Base-by-base conservation (phyloP, 2,888 invertebrate species). In the Iphiclides podalirius region DNA sequence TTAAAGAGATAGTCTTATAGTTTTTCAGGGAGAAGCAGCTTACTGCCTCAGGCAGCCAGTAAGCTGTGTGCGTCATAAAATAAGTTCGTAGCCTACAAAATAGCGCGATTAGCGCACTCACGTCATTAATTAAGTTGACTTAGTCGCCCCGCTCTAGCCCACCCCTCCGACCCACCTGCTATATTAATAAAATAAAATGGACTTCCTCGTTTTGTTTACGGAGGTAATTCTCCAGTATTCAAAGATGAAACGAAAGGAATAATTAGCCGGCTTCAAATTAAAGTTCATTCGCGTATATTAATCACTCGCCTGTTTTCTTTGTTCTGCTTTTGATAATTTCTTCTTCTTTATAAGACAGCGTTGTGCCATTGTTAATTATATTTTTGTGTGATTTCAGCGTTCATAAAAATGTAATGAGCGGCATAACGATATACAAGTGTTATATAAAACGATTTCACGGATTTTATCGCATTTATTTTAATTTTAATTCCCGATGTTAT, bases 151-250 rank as follows among this genome's bases (percentile, higher is more conserved):
- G 41, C 40, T 47, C 26, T 41, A 41, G 36, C 41, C 47, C 17
- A 13, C 34, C 14, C 15, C 40, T 37, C 41, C 36, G 31, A 49
- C 34, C 43, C 49, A 49, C 49, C 49, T 49, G 48, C 42, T 43
- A 39, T 49, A 49, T 49, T 49, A 49, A 49, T 49, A 44, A 38
- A 49, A 49, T 38, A 49, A 39, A 49, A 49, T 44, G 43, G 39
- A 44, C 43, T 14, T 23, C 33, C 15, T 31, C 16, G 26, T 28
- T 39, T 34, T 43, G 43, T 44, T 49, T 49, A 38, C 38, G 34
- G n/a, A 38, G 42, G 34, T 38, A 48, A 48, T 43, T 42, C 26
- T 38, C 42, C 20, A 13, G 26, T 49, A 44, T 49, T 49, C 43
- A 49, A 49, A 49, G 39, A 49, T 44, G 49, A 49, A 49, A 49